A percentile compares a stretch with the other conserved stretches of the same genome.
Evolutionary conservation across 2,113 vertebrate genomes (phyloP).

Genomic region (Stictonetta naevosa): DNA sequence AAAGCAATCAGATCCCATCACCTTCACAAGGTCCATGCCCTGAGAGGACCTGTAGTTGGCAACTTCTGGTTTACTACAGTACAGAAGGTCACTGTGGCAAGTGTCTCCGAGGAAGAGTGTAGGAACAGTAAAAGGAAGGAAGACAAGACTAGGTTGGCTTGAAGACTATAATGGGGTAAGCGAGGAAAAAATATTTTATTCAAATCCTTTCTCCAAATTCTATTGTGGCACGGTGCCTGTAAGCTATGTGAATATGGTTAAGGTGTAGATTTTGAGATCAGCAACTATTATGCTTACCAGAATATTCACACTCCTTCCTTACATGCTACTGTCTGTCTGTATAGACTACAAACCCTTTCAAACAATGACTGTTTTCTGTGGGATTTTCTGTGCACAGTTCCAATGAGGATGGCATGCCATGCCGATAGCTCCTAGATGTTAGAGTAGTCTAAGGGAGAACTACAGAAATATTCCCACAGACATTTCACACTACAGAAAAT

Average conservation of each 20-base stretch:
- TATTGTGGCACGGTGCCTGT: neutral
- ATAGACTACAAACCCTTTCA: neutral
- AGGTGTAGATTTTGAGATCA: neutral
- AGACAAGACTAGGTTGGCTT: neutral
- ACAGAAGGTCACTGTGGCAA: neutral
- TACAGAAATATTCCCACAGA: neutral
- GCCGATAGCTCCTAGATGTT: neutral
- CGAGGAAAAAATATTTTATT: neutral
- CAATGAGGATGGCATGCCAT: neutral
- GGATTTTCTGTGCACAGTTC: neutral
- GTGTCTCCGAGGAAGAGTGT: neutral
- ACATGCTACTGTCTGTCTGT: neutral
- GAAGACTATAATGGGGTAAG: neutral
- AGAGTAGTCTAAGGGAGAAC: neutral
- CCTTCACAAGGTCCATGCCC: neutral
- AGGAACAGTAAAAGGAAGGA: neutral
- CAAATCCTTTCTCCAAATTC: neutral
- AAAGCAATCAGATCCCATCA: neutral
- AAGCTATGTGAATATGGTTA: neutral
- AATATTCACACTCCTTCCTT: neutral
- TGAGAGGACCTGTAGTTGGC: neutral
- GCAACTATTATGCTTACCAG: neutral
- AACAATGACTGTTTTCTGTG: neutral
- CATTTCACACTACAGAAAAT: neutral
- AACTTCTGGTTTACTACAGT: neutral